Conservation (phyloP, 2,797 vertebrate genomes). For the Pangasius larnaudii region DNA sequence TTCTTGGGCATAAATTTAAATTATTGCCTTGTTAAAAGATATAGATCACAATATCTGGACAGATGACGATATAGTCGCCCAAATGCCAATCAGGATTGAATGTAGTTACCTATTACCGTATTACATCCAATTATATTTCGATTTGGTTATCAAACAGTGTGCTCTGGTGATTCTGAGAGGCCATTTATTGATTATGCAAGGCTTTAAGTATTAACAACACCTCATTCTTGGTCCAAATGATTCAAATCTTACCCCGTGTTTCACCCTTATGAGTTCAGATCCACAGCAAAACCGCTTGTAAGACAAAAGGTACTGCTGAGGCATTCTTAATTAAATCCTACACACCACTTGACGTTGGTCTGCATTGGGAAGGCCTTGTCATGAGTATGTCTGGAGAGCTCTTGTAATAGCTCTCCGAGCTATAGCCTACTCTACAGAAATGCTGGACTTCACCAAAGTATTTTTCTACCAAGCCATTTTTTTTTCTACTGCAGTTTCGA, state of each 20-base stretch:
- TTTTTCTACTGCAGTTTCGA: background rate
- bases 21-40: background rate
- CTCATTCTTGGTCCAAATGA: conserved; percentile 5
- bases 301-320: conserved; percentile 14
- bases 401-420: conserved; percentile 19
- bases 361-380: background rate
- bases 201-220: conserved; percentile 16
- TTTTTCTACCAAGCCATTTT: conserved; percentile 1
- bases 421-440: conserved; percentile 1
- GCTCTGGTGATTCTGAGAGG: conserved; percentile 6
- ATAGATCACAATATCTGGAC: background rate
- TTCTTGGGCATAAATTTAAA: background rate
- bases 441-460: conserved; percentile 15
- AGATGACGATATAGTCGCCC: background rate
- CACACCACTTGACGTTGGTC: conserved; percentile 16
- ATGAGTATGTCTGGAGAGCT: conserved; percentile 12
- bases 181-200: conserved; percentile 6
- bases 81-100: background rate
- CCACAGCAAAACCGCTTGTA: conserved; percentile 5
- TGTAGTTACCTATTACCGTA: background rate
- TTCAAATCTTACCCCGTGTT: background rate
- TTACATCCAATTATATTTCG: background rate
- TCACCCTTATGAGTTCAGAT: conserved; percentile 8
- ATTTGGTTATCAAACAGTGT: background rate
- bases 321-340: conserved; percentile 40